A percentile compares a stretch with the other conserved stretches of the same genome.
These are phyloP conservation scores for Drosophila anomelani DNA, from an alignment of 2,888 invertebrate species.

Conservation along the genomic window DNA sequence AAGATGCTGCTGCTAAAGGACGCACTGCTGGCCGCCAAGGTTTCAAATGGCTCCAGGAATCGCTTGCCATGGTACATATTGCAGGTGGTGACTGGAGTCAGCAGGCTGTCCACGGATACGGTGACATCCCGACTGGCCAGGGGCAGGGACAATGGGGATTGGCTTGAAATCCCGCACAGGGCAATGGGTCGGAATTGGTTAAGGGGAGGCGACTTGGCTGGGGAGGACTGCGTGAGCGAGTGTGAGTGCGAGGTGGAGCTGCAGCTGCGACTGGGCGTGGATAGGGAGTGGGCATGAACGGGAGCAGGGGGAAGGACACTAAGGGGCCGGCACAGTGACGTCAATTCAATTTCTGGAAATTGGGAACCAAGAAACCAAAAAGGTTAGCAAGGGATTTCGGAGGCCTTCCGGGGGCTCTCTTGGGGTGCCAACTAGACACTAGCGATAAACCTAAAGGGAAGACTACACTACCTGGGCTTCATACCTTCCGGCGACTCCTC, in stretches of 20 bases:
- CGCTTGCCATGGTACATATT: conserved; percentile 80
- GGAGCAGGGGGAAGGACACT: conserved; percentile 11
- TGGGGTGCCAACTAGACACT: conserved; percentile 4
- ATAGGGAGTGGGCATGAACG: conserved; percentile 20
- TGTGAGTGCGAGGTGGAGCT: conserved; percentile 15
- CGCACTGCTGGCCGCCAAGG: conserved; percentile 66
- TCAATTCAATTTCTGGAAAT: conserved; percentile 64
- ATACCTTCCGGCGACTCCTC: conserved; percentile 85
- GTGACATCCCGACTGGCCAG: conserved; percentile 44
- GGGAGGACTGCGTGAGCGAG: conserved; percentile 18
- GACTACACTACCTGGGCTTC: conserved; percentile 84
- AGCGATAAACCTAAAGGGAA: conserved; percentile 23
- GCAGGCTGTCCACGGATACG: conserved; percentile 52
- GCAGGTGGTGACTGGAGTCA: conserved; percentile 51
- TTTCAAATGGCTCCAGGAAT: conserved; percentile 76
- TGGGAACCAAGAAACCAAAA: neutral
- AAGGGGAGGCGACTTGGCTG: conserved; percentile 41
- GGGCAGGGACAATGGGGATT: neutral
- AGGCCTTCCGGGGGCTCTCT: no score
- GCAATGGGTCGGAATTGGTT: conserved; percentile 68
- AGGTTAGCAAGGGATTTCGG: neutral
- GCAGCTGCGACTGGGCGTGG: conserved; percentile 16
- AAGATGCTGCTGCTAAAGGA: conserved; percentile 74
- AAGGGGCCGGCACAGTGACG: conserved; percentile 49
- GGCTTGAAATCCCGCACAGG: conserved; percentile 30